Evolutionary conservation across 2,113 vertebrate genomes (phyloP).

Genomic region (Aleadryas rufinucha): DNA sequence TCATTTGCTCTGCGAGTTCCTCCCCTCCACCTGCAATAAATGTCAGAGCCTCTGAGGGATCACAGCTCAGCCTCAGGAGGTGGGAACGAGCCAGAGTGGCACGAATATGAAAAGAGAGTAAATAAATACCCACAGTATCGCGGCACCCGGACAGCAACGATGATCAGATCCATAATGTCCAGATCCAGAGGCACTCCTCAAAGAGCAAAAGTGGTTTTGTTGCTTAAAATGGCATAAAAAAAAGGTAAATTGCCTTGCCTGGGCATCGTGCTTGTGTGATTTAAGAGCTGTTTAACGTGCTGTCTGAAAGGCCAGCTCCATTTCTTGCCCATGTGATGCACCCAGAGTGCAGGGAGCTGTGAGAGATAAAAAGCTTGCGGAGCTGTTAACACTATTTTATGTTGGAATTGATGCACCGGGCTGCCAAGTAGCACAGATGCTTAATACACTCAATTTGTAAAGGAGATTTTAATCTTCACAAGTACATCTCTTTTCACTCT

Average conservation of each 20-base stretch:
- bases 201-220: not conserved
- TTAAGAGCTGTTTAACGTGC: not conserved
- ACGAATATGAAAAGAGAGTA: not conserved
- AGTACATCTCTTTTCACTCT: not conserved
- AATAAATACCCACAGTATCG: not conserved
- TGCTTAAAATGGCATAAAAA: not conserved
- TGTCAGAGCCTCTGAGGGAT: not conserved
- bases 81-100: not conserved
- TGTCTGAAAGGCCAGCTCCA: not conserved
- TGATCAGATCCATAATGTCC: not conserved
- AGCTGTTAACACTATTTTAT: slow-evolving; percentile 23
- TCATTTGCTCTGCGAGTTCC: not conserved
- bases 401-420: not conserved
- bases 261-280: not conserved
- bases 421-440: not conserved
- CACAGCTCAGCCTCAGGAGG: not conserved
- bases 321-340: not conserved
- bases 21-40: not conserved
- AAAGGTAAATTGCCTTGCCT: not conserved
- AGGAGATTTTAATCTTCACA: slow-evolving; percentile 37
- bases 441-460: slow-evolving; percentile 21
- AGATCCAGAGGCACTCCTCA: rapidly evolving
- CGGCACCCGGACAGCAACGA: rapidly evolving
- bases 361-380: not conserved
- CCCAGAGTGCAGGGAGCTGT: not conserved